phyloP scores from a whole-genome alignment of 1,140 invertebrate species.

The Mesaphorura yosii region DNA sequence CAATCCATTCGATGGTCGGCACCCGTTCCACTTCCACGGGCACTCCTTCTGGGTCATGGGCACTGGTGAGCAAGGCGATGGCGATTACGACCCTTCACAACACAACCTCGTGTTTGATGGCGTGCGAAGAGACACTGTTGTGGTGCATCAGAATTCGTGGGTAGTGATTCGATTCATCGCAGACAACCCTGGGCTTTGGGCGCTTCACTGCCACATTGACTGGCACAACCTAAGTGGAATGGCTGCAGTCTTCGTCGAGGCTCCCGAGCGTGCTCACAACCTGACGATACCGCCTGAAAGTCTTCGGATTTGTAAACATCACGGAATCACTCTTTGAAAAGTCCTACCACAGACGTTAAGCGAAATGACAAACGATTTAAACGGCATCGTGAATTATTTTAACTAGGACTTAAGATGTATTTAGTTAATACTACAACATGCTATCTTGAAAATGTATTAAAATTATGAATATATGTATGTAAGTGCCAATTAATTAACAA shows the following conservation, averaged over 20 bases:
- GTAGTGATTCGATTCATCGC: conserved; percentile 1
- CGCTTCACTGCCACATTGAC: conserved; percentile 6
- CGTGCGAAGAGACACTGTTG: conserved; percentile 2
- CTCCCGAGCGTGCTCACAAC: neutral
- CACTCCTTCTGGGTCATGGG: conserved; percentile 4
- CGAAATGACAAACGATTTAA: too few relatives aligned
- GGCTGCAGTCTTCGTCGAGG: neutral
- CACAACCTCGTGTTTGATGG: neutral
- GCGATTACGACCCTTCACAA: neutral
- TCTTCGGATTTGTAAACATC: neutral
- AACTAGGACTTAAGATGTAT: too few relatives aligned
- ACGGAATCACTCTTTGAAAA: too few relatives aligned
- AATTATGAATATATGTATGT: too few relatives aligned
- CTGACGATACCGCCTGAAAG: neutral
- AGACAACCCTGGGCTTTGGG: conserved; percentile 10
- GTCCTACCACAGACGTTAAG: too few relatives aligned
- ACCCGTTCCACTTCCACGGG: conserved; percentile 9
- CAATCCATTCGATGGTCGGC: neutral
- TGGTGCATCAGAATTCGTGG: neutral
- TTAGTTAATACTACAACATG: too few relatives aligned
- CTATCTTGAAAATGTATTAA: too few relatives aligned
- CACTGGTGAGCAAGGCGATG: neutral
- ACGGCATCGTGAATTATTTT: too few relatives aligned
- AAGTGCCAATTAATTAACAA: too few relatives aligned
- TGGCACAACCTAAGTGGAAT: conserved; percentile 7